phyloP scores from a whole-genome alignment of 2,888 invertebrate genomes.

The Lithophane socia region DNA sequence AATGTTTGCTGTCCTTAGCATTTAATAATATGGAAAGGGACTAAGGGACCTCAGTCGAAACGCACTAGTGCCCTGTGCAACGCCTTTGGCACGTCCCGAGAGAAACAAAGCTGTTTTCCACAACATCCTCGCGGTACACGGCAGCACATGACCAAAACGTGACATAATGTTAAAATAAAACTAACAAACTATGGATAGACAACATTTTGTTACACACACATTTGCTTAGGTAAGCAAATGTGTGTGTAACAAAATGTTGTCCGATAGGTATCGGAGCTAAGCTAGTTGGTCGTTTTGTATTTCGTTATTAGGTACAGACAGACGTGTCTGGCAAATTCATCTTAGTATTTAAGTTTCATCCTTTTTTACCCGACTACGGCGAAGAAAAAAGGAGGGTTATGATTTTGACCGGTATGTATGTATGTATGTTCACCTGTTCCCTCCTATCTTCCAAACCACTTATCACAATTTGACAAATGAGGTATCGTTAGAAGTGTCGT shows the following conservation, averaged over 20 bases:
- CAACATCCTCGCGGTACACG: neutral
- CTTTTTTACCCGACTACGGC: too few species aligned
- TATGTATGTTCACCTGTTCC: too few species aligned
- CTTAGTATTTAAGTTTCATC: slow-evolving; percentile 11
- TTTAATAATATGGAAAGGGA: slow-evolving; percentile 22
- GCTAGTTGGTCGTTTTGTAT: neutral
- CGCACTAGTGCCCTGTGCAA: neutral
- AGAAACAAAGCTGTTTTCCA: slow-evolving; percentile 26
- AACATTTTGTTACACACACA: slow-evolving; percentile 6
- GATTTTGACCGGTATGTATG: too few species aligned
- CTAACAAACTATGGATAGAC: neutral
- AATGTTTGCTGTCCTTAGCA: neutral
- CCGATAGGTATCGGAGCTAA: neutral
- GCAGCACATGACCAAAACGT: slow-evolving; percentile 17
- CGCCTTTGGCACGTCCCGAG: neutral
- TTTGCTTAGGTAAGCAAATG: too few species aligned
- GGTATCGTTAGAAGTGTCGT: too few species aligned
- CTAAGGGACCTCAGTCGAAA: neutral
- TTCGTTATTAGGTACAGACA: slow-evolving; percentile 9
- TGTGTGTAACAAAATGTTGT: too few species aligned
- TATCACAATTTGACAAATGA: too few species aligned
- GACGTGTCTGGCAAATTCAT: slow-evolving; percentile 27
- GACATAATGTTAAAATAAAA: slow-evolving; percentile 1
- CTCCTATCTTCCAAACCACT: too few species aligned
- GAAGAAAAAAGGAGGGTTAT: too few species aligned